Conservation (phyloP, 2,797 vertebrate species). For the Pantherophis alleghaniensis region DNA sequence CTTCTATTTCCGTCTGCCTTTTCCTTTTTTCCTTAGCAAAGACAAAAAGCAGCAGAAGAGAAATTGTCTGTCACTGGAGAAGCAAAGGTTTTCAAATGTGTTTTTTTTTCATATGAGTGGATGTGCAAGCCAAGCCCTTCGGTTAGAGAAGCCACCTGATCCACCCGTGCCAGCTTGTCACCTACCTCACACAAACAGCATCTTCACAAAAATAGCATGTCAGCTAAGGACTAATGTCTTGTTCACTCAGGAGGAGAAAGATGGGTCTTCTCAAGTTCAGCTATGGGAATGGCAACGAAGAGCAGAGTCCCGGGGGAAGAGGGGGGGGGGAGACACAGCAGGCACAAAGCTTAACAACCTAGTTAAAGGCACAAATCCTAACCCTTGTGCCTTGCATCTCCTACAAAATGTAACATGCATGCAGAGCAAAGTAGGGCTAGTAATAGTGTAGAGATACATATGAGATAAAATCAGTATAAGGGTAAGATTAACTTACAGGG, state of each 20-base stretch:
- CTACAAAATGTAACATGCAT: fast-evolving
- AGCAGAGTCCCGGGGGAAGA: conserved; percentile 51
- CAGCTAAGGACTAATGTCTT: conserved; percentile 59
- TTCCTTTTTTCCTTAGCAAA: conserved; percentile 91
- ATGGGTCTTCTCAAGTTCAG: conserved; percentile 41
- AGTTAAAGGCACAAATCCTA: conserved; percentile 65
- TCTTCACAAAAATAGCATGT: conserved; percentile 55
- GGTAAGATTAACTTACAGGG: background rate
- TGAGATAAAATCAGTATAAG: background rate
- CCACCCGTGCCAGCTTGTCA: conserved; percentile 59
- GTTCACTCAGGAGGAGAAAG: conserved; percentile 57
- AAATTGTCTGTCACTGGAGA: conserved; percentile 63
- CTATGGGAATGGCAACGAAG: conserved; percentile 66
- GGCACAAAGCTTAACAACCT: conserved; percentile 47
- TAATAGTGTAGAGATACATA: background rate
- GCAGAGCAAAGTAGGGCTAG: background rate
- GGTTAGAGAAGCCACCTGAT: conserved; percentile 63
- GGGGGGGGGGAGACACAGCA: conserved; percentile 27
- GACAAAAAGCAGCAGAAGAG: conserved; percentile 55
- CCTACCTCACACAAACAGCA: conserved; percentile 62
- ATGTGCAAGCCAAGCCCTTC: conserved; percentile 61
- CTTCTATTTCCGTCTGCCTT: conserved; percentile 94
- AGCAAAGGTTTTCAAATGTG: conserved; percentile 56
- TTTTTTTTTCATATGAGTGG: conserved; percentile 51
- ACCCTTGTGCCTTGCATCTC: conserved; percentile 11